Evolutionary conservation across 2,113 vertebrate species (phyloP).

Genomic region (Tyto alba): DNA sequence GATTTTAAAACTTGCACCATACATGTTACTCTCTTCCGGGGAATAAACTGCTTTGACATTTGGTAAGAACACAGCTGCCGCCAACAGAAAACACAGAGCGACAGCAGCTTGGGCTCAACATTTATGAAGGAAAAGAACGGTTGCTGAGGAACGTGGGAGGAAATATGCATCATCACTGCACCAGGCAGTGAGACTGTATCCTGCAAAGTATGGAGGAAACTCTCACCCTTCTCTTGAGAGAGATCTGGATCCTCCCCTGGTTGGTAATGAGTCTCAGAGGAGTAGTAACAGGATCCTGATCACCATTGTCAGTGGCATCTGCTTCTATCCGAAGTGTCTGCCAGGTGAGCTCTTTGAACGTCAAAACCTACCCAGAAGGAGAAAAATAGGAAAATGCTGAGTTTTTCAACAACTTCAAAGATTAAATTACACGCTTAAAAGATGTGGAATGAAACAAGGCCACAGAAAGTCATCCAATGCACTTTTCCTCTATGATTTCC

Average conservation of each 20-base stretch:
- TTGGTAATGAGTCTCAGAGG: constrained; percentile 96
- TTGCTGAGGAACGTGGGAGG: neutral
- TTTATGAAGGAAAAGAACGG: neutral
- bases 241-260: constrained; percentile 92
- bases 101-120: neutral
- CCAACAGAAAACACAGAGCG: neutral
- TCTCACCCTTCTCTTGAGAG: constrained; percentile 92
- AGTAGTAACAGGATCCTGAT: constrained; percentile 87
- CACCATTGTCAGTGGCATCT: constrained; percentile 89
- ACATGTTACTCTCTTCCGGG: neutral
- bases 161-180: neutral
- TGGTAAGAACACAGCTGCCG: neutral
- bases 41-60: constrained; percentile 8
- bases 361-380: constrained; percentile 83
- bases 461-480: neutral
- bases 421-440: neutral
- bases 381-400: neutral
- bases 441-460: neutral
- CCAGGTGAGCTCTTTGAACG: constrained; percentile 98
- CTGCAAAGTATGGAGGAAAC: neutral
- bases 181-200: neutral
- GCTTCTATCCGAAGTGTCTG: constrained; percentile 94
- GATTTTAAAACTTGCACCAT: neutral
- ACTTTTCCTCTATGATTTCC: neutral
- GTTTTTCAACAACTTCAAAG: neutral